Percentiles rank a stretch among this genome's conserved stretches.
Conservation (phyloP, 2,113 vertebrate species). For the Gymnocephalus cernua region DNA sequence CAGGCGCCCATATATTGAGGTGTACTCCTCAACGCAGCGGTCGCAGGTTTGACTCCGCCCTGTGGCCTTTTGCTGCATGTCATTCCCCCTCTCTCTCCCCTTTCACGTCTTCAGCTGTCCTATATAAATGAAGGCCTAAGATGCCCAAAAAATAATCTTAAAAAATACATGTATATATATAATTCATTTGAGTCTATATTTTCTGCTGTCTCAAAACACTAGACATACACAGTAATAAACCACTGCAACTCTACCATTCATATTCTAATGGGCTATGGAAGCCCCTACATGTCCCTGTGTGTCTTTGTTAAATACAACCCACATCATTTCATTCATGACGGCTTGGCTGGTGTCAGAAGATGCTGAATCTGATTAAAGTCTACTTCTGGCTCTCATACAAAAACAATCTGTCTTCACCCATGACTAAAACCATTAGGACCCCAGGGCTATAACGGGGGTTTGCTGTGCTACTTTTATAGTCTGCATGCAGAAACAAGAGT, state of each 20-base stretch:
- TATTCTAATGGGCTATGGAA: not conserved
- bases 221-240: not conserved
- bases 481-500: conserved; percentile 32
- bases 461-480: conserved; percentile 13
- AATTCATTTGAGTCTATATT: too few species aligned
- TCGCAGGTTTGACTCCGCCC: too few species aligned
- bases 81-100: too few species aligned
- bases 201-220: not conserved
- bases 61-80: too few species aligned
- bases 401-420: conserved; percentile 41
- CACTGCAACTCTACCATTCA: not conserved
- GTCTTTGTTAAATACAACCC: conserved; percentile 9
- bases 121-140: too few species aligned
- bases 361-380: conserved; percentile 55
- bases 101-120: too few species aligned
- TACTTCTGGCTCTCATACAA: conserved; percentile 43
- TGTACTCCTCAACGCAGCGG: too few species aligned
- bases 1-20: too few species aligned
- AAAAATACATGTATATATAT: too few species aligned
- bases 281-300: not conserved
- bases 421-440: conserved; percentile 72
- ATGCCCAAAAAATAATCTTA: too few species aligned
- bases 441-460: conserved; percentile 48
- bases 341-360: conserved; percentile 23
- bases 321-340: conserved; percentile 16